Evolutionary conservation across 30 jellyfish, hydroid and myxozoan genomes (phyloP).

Genomic region (Aurelia sp.): DNA sequence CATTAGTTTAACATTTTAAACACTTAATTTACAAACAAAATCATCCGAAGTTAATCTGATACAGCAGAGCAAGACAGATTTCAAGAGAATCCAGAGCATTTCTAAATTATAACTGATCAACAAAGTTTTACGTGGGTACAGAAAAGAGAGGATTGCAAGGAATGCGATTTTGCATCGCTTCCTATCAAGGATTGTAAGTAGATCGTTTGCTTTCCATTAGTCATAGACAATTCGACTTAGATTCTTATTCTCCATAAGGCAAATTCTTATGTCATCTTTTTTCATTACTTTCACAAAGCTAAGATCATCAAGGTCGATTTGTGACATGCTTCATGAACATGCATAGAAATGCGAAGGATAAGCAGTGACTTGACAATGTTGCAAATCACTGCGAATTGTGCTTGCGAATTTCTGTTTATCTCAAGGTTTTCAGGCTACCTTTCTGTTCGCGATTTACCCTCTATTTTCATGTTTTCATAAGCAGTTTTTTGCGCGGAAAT

Average conservation of each 20-base stretch:
- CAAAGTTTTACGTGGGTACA: background rate
- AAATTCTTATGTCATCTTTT: constrained; percentile 3
- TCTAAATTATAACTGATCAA: background rate
- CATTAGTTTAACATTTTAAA: background rate
- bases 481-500: too few species aligned
- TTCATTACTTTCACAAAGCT: constrained; percentile 11
- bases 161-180: constrained; percentile 11
- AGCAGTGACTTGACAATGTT: too few species aligned
- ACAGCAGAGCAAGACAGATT: too few species aligned
- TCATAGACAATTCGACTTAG: too few species aligned
- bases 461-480: too few species aligned
- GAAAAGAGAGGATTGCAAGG: constrained; percentile 7
- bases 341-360: constrained; percentile 8
- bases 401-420: too few species aligned
- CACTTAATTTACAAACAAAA: too few species aligned
- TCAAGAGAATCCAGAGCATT: too few species aligned
- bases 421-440: too few species aligned
- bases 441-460: too few species aligned
- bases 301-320: constrained; percentile 21
- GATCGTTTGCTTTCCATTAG: background rate
- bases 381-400: background rate
- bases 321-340: constrained; percentile 38
- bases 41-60: too few species aligned
- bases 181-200: constrained; percentile 35
- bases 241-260: background rate